phyloP scores from a whole-genome alignment of 2,888 invertebrate genomes.

The Copidosoma aretas region DNA sequence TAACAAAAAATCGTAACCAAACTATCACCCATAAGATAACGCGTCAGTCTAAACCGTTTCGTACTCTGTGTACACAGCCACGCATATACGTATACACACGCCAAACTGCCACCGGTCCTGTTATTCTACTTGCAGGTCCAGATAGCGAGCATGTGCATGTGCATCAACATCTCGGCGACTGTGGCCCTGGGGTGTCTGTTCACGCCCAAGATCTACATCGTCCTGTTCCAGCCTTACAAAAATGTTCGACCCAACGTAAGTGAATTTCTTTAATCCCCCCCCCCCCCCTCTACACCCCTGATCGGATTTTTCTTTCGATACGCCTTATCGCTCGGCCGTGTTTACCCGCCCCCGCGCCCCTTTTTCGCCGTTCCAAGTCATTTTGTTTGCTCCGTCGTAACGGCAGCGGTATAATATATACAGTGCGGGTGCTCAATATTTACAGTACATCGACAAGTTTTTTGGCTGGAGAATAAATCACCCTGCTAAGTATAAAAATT shows the following conservation, averaged over 20 bases:
- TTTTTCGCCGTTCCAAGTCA: neutral
- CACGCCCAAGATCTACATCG: slow-evolving; percentile 79
- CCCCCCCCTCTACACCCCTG: neutral
- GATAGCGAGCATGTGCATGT: slow-evolving; percentile 78
- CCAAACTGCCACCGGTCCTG: neutral
- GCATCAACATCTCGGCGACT: slow-evolving; percentile 77
- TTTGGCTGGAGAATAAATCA: too few species aligned
- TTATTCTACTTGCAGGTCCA: slow-evolving; percentile 69
- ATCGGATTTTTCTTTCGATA: neutral
- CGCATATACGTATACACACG: neutral
- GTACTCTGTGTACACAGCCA: too few species aligned
- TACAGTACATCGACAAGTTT: neutral
- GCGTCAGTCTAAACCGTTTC: too few species aligned
- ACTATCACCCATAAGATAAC: too few species aligned
- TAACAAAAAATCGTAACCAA: too few species aligned
- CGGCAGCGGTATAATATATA: neutral
- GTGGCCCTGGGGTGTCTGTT: slow-evolving; percentile 78
- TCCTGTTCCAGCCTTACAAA: slow-evolving; percentile 80
- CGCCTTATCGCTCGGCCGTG: neutral
- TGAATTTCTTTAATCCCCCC: slow-evolving; percentile 21
- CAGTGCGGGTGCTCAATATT: neutral
- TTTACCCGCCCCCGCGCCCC: too few species aligned
- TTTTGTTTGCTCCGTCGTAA: neutral
- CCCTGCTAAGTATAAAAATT: too few species aligned
- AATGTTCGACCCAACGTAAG: slow-evolving; percentile 71